These are phyloP conservation scores for Lepus americanus DNA, from an alignment of 2,113 vertebrate genomes.

Conservation along the genomic window DNA sequence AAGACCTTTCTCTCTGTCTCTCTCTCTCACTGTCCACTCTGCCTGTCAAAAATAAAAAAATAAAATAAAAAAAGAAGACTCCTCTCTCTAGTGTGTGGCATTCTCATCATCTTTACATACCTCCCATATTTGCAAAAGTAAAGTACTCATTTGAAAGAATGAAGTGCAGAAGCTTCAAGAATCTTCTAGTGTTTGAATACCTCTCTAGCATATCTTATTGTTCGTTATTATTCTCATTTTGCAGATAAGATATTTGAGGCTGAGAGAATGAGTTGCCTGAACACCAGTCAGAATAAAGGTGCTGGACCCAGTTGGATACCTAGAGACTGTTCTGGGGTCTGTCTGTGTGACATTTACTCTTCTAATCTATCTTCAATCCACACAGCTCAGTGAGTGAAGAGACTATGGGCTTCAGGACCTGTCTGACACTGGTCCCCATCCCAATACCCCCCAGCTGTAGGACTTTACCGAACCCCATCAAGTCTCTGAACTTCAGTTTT, in stretches of 20 bases:
- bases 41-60: background rate
- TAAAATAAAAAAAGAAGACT: background rate
- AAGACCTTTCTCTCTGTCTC: too few species aligned
- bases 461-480: background rate
- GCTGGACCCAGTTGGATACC: background rate
- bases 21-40: too few species aligned
- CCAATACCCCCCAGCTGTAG: background rate
- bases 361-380: background rate
- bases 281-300: background rate
- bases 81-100: background rate
- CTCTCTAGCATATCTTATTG: background rate
- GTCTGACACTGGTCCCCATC: background rate
- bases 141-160: background rate
- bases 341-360: background rate
- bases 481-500: background rate
- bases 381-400: accelerated
- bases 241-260: background rate
- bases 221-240: background rate
- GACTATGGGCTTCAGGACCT: too few species aligned
- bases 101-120: background rate
- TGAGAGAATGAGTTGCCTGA: background rate
- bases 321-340: background rate
- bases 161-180: background rate
- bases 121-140: background rate
- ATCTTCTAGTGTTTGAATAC: background rate